Evolutionary conservation across 2,888 invertebrate genomes (phyloP).

Genomic region (Pheosia gnoma): DNA sequence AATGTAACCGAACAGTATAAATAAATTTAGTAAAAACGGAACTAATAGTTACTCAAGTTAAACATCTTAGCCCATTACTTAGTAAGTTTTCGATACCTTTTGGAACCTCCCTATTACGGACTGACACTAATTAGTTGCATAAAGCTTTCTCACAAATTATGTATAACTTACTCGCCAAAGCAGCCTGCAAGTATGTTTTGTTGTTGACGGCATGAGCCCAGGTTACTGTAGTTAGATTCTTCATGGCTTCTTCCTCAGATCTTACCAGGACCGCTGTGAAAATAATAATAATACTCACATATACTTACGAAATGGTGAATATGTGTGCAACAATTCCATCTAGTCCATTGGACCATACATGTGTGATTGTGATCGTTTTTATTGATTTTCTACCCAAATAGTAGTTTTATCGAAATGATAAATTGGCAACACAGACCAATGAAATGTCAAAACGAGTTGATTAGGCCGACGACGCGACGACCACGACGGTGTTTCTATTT

Average conservation of each 20-base stretch:
- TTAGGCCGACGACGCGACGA: too few species aligned
- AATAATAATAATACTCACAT: background rate
- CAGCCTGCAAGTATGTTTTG: conserved; percentile 84
- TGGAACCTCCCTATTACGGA: too few species aligned
- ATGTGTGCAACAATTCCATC: too few species aligned
- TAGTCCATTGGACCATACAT: too few species aligned
- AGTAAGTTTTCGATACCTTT: too few species aligned
- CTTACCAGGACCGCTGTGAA: conserved; percentile 61
- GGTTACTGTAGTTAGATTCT: conserved; percentile 88
- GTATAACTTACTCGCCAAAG: conserved; percentile 82
- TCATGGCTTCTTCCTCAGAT: conserved; percentile 72
- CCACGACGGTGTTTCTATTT: background rate
- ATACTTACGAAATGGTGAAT: too few species aligned
- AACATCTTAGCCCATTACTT: too few species aligned
- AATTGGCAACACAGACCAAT: conserved; percentile 8
- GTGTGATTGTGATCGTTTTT: background rate
- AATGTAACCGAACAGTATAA: too few species aligned
- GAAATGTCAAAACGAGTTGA: background rate
- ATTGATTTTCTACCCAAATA: conserved; percentile 10
- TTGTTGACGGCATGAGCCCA: conserved; percentile 96
- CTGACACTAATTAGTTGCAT: too few species aligned
- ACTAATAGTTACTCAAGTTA: too few species aligned
- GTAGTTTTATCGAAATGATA: background rate
- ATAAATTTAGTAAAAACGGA: too few species aligned
- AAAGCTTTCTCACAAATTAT: background rate